Evolutionary conservation across 2,797 vertebrate genomes (phyloP).

Genomic region (Rhinogobio ventralis): DNA sequence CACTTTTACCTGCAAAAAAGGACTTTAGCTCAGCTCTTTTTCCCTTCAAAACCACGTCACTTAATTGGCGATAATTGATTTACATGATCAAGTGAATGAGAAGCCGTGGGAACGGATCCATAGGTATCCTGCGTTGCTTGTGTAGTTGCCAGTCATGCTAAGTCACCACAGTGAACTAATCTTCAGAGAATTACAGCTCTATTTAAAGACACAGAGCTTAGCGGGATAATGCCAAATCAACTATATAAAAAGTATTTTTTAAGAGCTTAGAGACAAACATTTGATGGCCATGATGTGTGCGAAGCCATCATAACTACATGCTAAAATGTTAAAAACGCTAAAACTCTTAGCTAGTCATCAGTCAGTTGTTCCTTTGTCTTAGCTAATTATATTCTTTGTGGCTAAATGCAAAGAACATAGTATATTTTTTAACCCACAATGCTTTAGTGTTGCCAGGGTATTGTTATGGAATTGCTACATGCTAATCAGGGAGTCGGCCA

Average conservation of each 20-base stretch:
- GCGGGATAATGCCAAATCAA: slow-evolving; percentile 29
- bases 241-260: slow-evolving; percentile 3
- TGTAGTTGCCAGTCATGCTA: slow-evolving; percentile 22
- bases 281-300: neutral
- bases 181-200: slow-evolving; percentile 52
- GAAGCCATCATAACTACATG: neutral
- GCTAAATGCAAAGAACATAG: neutral
- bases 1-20: neutral
- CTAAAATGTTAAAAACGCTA: neutral
- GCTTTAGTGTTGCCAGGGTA: neutral
- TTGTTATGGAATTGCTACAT: neutral
- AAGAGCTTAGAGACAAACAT: neutral
- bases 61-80: slow-evolving; percentile 8
- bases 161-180: slow-evolving; percentile 45
- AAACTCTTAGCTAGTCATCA: neutral
- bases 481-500: neutral
- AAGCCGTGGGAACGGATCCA: slow-evolving; percentile 27
- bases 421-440: neutral
- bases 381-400: neutral
- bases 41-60: neutral
- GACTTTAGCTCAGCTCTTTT: neutral
- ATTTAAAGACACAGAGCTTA: slow-evolving; percentile 57
- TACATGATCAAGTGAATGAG: neutral
- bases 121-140: neutral
- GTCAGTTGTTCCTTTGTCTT: neutral